A percentile compares a stretch with the other conserved stretches of the same genome.
Conservation (phyloP, 1,140 invertebrate species). For the Steinernema feltiae region DNA sequence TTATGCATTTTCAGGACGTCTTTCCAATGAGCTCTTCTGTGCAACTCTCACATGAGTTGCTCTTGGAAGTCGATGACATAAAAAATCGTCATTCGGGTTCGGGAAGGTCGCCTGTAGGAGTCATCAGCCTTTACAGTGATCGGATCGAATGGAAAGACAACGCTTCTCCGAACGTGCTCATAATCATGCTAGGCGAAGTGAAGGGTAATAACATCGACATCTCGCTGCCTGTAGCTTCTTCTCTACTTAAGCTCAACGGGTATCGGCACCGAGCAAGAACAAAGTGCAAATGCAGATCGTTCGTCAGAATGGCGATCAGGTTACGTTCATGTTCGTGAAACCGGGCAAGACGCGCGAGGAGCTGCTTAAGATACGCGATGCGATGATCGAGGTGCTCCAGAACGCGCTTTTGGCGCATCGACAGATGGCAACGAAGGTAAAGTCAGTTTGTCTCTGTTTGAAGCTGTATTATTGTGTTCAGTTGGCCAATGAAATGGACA, state of each 20-base stretch:
- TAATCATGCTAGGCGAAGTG: constrained; percentile 23
- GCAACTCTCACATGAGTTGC: constrained; percentile 15
- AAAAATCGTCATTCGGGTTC: constrained; percentile 50
- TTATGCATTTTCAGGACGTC: not conserved
- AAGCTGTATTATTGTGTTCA: constrained; percentile 21
- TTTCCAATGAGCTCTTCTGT: not conserved
- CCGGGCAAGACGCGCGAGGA: constrained; percentile 70
- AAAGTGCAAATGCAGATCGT: constrained; percentile 98
- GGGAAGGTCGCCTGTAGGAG: constrained; percentile 53
- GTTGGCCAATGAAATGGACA: constrained; percentile 61
- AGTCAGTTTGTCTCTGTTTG: not conserved
- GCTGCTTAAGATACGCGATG: constrained; percentile 81
- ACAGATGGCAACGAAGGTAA: constrained; percentile 81
- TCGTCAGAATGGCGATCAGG: constrained; percentile 77
- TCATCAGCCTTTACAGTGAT: constrained; percentile 37
- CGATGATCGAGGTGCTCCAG: constrained; percentile 84
- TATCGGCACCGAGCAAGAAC: constrained; percentile 92
- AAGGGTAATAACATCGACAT: constrained; percentile 12
- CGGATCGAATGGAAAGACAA: constrained; percentile 44
- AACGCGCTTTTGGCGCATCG: constrained; percentile 89
- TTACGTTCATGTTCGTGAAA: constrained; percentile 96
- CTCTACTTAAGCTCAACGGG: constrained; percentile 77
- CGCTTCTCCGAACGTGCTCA: constrained; percentile 27
- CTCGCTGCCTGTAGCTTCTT: not conserved
- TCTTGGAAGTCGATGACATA: constrained; percentile 43